Evolutionary conservation across 2,113 vertebrate genomes (phyloP).

Genomic region (Garra rufa): DNA sequence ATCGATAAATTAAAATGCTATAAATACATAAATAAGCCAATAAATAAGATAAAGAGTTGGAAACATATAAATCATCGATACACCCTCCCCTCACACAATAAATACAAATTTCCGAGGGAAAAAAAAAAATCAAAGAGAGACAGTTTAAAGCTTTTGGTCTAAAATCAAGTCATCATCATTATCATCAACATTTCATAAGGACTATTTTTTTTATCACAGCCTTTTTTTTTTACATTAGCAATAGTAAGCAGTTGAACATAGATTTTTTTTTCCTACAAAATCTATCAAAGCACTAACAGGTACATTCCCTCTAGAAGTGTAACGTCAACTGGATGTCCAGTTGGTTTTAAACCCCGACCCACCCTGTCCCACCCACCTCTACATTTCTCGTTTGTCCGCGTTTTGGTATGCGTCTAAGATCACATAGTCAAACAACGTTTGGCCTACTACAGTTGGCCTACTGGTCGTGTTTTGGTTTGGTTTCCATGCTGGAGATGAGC

Average conservation of each 20-base stretch:
- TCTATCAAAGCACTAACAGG: constrained; percentile 76
- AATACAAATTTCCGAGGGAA: constrained; percentile 72
- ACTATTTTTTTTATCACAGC: constrained; percentile 68
- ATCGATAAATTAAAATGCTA: constrained; percentile 73
- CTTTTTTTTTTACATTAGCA: constrained; percentile 70
- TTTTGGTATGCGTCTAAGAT: constrained; percentile 27
- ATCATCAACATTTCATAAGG: constrained; percentile 66
- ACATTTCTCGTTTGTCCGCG: constrained; percentile 54
- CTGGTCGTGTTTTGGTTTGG: constrained; percentile 57
- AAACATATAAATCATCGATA: constrained; percentile 70
- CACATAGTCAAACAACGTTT: constrained; percentile 40
- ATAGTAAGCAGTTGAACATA: constrained; percentile 73
- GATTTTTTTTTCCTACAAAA: constrained; percentile 71
- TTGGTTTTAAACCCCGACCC: constrained; percentile 51
- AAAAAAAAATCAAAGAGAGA: constrained; percentile 74
- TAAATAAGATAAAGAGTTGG: constrained; percentile 72
- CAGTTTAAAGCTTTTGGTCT: constrained; percentile 88
- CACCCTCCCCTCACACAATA: constrained; percentile 71
- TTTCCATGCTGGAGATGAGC: constrained; percentile 62
- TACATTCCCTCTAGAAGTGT: constrained; percentile 76
- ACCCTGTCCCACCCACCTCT: not conserved
- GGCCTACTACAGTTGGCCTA: constrained; percentile 38
- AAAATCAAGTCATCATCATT: constrained; percentile 81
- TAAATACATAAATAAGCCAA: constrained; percentile 79
- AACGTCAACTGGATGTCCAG: constrained; percentile 58